A percentile compares a stretch with the other conserved stretches of the same genome.
Evolutionary conservation across 2,797 vertebrate genomes (phyloP).

Genomic region (Coccyzus lansbergi): DNA sequence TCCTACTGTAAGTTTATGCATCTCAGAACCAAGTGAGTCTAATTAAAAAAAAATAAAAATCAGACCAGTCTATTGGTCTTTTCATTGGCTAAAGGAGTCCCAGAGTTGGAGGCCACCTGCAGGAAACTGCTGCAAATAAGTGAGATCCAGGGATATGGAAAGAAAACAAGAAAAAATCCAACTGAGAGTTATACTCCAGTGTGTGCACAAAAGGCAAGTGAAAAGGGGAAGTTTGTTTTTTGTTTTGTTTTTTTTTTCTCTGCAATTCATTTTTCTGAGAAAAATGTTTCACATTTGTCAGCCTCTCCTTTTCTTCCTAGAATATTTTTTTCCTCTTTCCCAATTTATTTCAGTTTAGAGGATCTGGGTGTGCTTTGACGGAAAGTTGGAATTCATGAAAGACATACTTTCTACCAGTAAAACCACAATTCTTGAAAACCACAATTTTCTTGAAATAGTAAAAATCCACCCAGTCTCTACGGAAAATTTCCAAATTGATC

Average conservation of each 20-base stretch:
- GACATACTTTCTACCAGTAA: not conserved
- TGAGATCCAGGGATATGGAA: not conserved
- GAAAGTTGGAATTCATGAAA: not conserved
- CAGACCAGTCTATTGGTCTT: not conserved
- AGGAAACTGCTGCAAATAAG: not conserved
- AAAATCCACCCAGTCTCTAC: accelerated
- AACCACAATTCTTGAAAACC: not conserved
- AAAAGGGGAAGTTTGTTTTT: not conserved
- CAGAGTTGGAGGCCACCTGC: accelerated
- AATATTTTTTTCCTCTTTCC: not conserved
- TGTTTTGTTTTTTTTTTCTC: not conserved
- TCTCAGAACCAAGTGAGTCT: not conserved
- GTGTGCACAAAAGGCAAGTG: not conserved
- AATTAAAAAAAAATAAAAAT: not conserved
- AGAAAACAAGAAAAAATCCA: not conserved
- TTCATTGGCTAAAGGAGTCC: not conserved
- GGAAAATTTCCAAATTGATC: not conserved
- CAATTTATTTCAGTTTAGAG: not conserved
- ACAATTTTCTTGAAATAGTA: not conserved
- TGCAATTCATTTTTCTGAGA: not conserved
- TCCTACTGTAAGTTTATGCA: not conserved
- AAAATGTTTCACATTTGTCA: not conserved
- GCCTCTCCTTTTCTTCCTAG: not conserved
- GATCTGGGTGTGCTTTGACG: not conserved
- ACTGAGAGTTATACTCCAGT: not conserved